These are phyloP conservation scores for Tetrapedia diversipes DNA, from an alignment of 2,888 invertebrate species.

Conservation along the genomic window DNA sequence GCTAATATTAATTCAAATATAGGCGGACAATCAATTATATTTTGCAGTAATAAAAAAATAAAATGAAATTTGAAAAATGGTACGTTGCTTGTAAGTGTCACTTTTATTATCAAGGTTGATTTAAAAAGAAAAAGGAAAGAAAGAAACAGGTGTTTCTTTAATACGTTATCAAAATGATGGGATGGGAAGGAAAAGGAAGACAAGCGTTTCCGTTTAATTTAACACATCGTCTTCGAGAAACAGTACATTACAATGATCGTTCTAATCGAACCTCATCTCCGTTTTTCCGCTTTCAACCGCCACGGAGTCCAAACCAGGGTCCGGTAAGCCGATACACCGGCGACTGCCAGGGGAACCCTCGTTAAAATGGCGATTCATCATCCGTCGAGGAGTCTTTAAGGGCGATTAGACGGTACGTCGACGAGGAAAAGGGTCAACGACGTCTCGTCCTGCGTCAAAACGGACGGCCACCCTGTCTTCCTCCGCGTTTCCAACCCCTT, in stretches of 20 bases:
- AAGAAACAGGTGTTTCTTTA: too few relatives aligned
- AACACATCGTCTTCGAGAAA: neutral
- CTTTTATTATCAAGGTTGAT: too few relatives aligned
- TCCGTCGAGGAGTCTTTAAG: slow-evolving; percentile 68
- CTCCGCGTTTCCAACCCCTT: slow-evolving; percentile 39
- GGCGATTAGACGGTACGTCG: slow-evolving; percentile 61
- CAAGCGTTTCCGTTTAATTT: too few relatives aligned
- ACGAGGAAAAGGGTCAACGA: slow-evolving; percentile 58
- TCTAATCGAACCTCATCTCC: neutral
- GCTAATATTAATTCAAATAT: too few relatives aligned
- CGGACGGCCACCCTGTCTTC: slow-evolving; percentile 32
- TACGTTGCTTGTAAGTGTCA: too few relatives aligned
- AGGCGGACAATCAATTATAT: too few relatives aligned
- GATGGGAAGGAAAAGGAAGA: too few relatives aligned
- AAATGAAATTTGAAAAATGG: too few relatives aligned
- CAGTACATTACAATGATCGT: neutral
- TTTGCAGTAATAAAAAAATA: too few relatives aligned
- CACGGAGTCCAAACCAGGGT: slow-evolving; percentile 47
- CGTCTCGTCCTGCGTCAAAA: slow-evolving; percentile 37
- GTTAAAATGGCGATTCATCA: slow-evolving; percentile 72
- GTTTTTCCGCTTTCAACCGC: neutral
- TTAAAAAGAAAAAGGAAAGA: too few relatives aligned
- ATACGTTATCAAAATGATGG: too few relatives aligned
- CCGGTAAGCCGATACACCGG: slow-evolving; percentile 53
- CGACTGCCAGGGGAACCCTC: slow-evolving; percentile 47